These are phyloP conservation scores for Pteruthius melanotis DNA, from an alignment of 2,113 vertebrate genomes.

Conservation along the genomic window DNA sequence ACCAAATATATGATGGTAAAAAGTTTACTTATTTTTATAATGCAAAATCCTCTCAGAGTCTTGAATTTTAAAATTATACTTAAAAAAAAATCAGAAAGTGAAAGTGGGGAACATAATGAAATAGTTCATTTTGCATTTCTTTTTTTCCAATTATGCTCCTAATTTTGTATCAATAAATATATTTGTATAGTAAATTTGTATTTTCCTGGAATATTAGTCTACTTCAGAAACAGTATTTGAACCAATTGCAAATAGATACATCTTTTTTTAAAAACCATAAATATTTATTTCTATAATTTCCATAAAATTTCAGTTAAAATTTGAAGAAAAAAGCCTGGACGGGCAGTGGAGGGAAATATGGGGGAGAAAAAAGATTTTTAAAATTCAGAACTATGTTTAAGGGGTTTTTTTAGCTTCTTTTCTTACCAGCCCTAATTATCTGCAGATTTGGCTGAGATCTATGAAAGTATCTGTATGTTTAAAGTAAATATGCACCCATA, in stretches of 20 bases:
- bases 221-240: not conserved
- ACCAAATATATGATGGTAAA: not conserved
- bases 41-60: not conserved
- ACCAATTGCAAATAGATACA: not conserved
- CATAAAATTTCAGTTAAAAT: not conserved
- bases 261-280: not conserved
- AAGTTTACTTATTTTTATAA: not conserved
- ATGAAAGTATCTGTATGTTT: not conserved
- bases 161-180: not conserved
- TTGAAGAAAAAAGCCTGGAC: not conserved
- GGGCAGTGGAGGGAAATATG: accelerated
- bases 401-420: not conserved
- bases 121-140: not conserved
- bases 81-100: not conserved
- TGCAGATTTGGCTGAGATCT: not conserved
- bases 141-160: not conserved
- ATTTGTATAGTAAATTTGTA: not conserved
- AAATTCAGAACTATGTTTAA: not conserved
- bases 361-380: accelerated
- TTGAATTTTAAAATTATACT: not conserved
- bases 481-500: slow-evolving; percentile 12
- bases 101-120: not conserved
- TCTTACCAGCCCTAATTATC: not conserved
- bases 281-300: not conserved
- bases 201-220: not conserved